A percentile compares a stretch with the other conserved stretches of the same genome.
Conservation (phyloP, 2,113 vertebrate genomes). For the Octodon degus region DNA sequence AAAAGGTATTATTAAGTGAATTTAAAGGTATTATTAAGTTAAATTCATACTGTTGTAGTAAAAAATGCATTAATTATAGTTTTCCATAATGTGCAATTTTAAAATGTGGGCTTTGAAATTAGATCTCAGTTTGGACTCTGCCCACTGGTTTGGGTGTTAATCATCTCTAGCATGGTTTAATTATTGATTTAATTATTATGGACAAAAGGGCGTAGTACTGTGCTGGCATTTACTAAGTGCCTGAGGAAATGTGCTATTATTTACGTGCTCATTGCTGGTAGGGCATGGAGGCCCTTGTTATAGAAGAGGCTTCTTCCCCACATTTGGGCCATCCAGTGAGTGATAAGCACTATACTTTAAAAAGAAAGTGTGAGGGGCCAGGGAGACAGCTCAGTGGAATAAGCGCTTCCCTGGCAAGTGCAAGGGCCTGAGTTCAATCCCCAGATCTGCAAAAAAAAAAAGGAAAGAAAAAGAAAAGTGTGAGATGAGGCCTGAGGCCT, state of each 20-base stretch:
- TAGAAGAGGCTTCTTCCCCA: neutral
- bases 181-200: neutral
- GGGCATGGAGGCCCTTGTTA: neutral
- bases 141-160: neutral
- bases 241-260: neutral
- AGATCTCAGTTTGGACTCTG: neutral
- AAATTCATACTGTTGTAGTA: slow-evolving; percentile 20
- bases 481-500: neutral
- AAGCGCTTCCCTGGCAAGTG: too few species aligned
- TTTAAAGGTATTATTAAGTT: neutral
- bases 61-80: slow-evolving; percentile 12
- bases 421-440: too few species aligned
- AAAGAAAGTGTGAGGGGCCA: neutral
- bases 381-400: too few species aligned
- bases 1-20: slow-evolving; percentile 22
- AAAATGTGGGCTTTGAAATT: slow-evolving; percentile 1
- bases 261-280: neutral
- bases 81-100: slow-evolving; percentile 26
- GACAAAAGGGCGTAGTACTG: neutral
- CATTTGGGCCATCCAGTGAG: neutral
- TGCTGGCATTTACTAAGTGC: neutral
- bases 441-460: too few species aligned
- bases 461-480: neutral
- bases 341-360: neutral
- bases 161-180: neutral